A percentile compares a stretch with the other conserved stretches of the same genome.
phyloP scores from a whole-genome alignment of 1,140 invertebrate genomes.

The Atopsyche davidsoni region DNA sequence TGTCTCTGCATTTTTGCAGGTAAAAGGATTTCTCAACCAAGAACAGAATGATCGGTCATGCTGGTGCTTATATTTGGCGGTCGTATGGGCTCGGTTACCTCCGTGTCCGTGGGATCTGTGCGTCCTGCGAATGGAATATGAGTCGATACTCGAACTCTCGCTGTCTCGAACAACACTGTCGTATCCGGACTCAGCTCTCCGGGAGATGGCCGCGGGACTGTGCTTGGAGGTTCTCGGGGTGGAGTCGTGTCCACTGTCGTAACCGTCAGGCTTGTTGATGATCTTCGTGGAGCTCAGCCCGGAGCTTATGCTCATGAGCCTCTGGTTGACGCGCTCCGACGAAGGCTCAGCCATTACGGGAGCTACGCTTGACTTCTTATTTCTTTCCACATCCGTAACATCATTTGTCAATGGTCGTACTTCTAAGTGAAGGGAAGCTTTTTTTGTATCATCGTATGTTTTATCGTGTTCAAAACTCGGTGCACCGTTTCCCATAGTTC shows the following conservation, averaged over 20 bases:
- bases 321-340: constrained; percentile 48
- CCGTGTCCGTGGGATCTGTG: constrained; percentile 56
- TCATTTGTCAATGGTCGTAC: constrained; percentile 46
- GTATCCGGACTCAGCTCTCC: constrained; percentile 78
- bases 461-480: constrained; percentile 54
- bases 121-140: constrained; percentile 63
- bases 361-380: constrained; percentile 39
- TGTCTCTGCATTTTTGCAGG: constrained; percentile 63
- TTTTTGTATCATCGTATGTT: constrained; percentile 53
- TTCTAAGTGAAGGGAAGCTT: constrained; percentile 52
- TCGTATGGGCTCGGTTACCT: constrained; percentile 38
- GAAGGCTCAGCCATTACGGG: constrained; percentile 41
- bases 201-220: constrained; percentile 63
- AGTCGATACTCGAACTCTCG: constrained; percentile 76
- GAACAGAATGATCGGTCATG: constrained; percentile 56
- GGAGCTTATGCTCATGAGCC: constrained; percentile 52
- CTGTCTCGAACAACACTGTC: constrained; percentile 83
- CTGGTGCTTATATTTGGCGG: constrained; percentile 51
- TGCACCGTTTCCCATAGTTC: constrained; percentile 63
- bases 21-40: constrained; percentile 61
- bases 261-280: constrained; percentile 58
- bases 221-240: constrained; percentile 72
- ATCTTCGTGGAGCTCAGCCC: constrained; percentile 49
- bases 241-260: constrained; percentile 74
- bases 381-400: constrained; percentile 41